Evolutionary conservation across 2,113 vertebrate species (phyloP).

Genomic region (Eonycteris spelaea): DNA sequence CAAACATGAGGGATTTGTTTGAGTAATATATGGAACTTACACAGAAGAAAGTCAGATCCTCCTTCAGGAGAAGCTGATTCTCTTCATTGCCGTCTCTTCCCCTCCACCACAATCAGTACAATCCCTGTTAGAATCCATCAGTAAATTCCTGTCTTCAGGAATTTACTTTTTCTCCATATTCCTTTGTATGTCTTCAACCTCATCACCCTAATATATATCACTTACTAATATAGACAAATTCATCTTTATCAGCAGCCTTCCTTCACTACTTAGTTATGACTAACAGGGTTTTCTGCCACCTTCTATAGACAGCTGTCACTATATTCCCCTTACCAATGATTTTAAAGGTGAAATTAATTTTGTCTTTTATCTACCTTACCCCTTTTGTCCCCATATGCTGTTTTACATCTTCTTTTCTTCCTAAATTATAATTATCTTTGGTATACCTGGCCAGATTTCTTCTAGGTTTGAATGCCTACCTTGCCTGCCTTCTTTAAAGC

Average conservation of each 20-base stretch:
- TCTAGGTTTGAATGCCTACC: slow-evolving; percentile 31
- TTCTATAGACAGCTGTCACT: not conserved
- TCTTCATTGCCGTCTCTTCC: not conserved
- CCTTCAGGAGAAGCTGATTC: not conserved
- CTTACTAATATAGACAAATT: not conserved
- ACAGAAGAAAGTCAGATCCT: not conserved
- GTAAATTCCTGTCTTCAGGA: not conserved
- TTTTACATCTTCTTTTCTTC: slow-evolving; percentile 27
- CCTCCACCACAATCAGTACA: not conserved
- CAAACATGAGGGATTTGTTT: not conserved
- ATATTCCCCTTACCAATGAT: not conserved
- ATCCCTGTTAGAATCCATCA: not conserved
- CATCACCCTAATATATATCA: not conserved
- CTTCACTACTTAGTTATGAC: not conserved
- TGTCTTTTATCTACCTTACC: not conserved
- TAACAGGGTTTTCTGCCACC: not conserved
- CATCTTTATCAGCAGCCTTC: not conserved
- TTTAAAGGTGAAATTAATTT: slow-evolving; percentile 25
- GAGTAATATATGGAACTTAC: not conserved
- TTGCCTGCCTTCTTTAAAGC: slow-evolving; percentile 51
- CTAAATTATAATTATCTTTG: slow-evolving; percentile 48
- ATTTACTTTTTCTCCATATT: not conserved
- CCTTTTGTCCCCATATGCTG: not conserved
- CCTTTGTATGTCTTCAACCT: not conserved
- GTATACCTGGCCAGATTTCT: slow-evolving; percentile 40